Evolutionary conservation across 2,797 vertebrate genomes (phyloP), one percentile per base, ranked within the genome.

Genomic region (Bucorvus abyssinicus): DNA sequence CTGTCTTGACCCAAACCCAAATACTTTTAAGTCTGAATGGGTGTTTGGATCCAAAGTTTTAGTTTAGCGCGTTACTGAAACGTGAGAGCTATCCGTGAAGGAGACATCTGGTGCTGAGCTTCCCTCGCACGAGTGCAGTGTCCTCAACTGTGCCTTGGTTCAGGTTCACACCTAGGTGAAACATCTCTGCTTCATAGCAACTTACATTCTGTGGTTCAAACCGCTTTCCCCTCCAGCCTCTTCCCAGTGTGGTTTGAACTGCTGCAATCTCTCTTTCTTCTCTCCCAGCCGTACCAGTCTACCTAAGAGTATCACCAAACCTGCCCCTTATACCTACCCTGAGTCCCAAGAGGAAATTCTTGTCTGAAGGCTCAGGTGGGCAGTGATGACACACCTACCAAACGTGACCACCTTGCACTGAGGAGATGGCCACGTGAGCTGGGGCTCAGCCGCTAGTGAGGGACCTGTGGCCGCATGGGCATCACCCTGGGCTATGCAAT

Each of bases 41-140:
- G 8, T 53, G 27, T 71, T 91, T 68, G 21, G 24, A 92, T 75
- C 56, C 17, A n/a, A n/a, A 18, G 36, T 36, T 63, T 85, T 74
- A 49, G 56, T 61, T 68, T 71, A 74, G 21, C 4, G 7, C 8
- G 20, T 32, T 83, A 40, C 27, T 71, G 38, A 90, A 81, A 87
- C 0, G 6, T 61, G 75, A 92, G 90, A 90, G 22, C 3, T 87
- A 26, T 57, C 47, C n/a, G 8, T 45, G 50, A 45, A 93, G 74
- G 49, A 78, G 22, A 88, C 36, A 82, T 40, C 10, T 59, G 49
- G 84, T 4, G 4, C 23, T 64, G 59, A 91, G 84, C n/a, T 89
- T 88, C 8, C 27, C 29, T 84, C 1, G 2, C 9, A 71, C 0
- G 0, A 57, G 15, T 60, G 29, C 10, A 52, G 45, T 44, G 32